Base-by-base conservation (phyloP, 2,888 invertebrate genomes). In the Gastracanthus pulcherrimus region DNA sequence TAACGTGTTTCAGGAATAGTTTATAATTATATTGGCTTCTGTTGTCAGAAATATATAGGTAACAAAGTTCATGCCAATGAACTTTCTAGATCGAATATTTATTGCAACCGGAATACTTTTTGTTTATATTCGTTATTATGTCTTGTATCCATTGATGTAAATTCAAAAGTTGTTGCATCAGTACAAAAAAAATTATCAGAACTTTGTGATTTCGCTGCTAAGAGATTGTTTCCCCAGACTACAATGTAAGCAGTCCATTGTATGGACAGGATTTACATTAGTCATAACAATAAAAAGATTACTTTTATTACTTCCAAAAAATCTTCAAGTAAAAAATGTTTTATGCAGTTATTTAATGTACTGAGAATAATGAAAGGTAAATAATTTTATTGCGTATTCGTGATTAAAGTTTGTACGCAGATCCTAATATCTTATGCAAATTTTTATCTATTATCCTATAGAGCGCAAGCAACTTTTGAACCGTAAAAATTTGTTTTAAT, bases 121-220 rank as follows among this genome's bases (percentile, higher is more conserved):
- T 58, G 13, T 55, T 45, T 64, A 13, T 9, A 31, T 45, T 62
- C 0, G 45, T 41, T 60, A 66, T 58, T 60, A 6, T 38, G 29
- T 51, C 41, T 67, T n/a, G 16, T 9, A 5, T 34, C 19, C 9
- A n/a, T 76, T 69, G 60, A 60, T 31, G 60, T 2, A 76, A 76
- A 69, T n/a, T 31, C 7, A 13, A 55, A 69, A 45, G 34, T 34
- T 69, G 41, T 76, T 76, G 69, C 76, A 23, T 76, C 67, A 76
- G 55, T 76, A 11, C 11, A 45, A 11, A 60, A 75, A 66, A 34
- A 51, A 64, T 64, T 74, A 64, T 64, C 62, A 23, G 31, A 36
- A 45, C 16, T 38, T 60, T 7, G 45, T 19, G 26, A 62, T 74
- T 48, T 62, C 45, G 19, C 36, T 0, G n/a, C 16, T 6, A 5